phyloP scores from a whole-genome alignment of 2,888 invertebrate species.

The Gandaritis pyraliata region DNA sequence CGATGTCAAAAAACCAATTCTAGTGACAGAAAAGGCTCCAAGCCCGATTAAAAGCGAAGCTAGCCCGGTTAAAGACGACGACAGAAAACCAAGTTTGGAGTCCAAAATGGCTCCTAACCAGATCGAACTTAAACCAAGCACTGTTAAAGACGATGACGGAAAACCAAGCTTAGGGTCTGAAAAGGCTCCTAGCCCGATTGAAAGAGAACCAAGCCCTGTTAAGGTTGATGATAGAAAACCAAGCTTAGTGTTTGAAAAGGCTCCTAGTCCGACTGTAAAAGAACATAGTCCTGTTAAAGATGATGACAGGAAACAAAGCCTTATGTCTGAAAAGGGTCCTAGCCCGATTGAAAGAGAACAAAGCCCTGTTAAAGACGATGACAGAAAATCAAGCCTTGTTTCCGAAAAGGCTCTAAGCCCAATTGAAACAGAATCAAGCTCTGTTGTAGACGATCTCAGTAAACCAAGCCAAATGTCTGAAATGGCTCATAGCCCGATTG shows the following conservation, averaged over 20 bases:
- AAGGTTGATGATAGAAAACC: slow-evolving; percentile 2
- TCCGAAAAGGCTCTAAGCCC: slow-evolving; percentile 3
- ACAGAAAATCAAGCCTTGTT: neutral
- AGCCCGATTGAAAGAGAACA: slow-evolving; percentile 3
- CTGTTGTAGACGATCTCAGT: slow-evolving; percentile 7
- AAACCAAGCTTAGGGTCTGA: slow-evolving; percentile 2
- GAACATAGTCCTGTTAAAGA: slow-evolving; percentile 23
- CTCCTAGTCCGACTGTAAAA: slow-evolving; percentile 26
- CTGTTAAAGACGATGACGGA: slow-evolving; percentile 4
- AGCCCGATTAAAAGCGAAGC: slow-evolving; percentile 7
- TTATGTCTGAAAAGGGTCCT: slow-evolving; percentile 6
- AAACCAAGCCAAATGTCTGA: slow-evolving; percentile 19
- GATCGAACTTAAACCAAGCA: neutral
- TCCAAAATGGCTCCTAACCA: neutral
- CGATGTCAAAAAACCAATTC: slow-evolving; percentile 5
- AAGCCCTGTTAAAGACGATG: slow-evolving; percentile 1
- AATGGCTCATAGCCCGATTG: slow-evolving; percentile 25
- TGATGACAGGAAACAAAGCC: slow-evolving; percentile 5
- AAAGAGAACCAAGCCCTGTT: slow-evolving; percentile 20
- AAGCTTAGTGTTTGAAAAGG: slow-evolving; percentile 1
- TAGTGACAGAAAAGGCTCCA: slow-evolving; percentile 3
- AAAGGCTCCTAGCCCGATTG: slow-evolving; percentile 2
- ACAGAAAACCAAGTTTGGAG: slow-evolving; percentile 16
- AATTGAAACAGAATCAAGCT: slow-evolving; percentile 3
- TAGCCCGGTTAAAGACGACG: slow-evolving; percentile 10